Conservation (phyloP, 2,797 vertebrate genomes). For the Urocyon cinereoargenteus region DNA sequence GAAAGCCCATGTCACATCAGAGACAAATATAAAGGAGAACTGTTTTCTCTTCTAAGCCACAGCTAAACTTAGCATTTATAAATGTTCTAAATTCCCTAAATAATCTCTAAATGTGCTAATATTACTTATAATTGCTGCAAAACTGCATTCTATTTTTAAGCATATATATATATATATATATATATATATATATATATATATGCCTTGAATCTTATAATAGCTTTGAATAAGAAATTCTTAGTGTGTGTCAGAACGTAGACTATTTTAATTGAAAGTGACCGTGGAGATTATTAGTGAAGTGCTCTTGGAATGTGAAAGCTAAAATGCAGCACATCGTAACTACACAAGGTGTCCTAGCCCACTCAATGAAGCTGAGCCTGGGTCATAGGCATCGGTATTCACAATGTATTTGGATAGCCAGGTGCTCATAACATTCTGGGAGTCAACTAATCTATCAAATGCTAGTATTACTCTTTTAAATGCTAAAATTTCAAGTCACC, state of each 20-base stretch:
- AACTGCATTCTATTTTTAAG: background rate
- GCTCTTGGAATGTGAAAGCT: background rate
- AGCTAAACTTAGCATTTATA: background rate
- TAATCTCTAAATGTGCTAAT: background rate
- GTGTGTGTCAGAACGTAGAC: background rate
- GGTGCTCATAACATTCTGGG: background rate
- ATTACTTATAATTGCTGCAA: background rate
- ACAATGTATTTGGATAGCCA: background rate
- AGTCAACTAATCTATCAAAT: background rate
- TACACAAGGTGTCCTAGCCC: background rate
- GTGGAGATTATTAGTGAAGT: constrained; percentile 4
- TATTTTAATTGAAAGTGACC: background rate
- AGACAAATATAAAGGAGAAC: background rate
- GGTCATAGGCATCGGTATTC: background rate
- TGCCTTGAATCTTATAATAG: background rate
- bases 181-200: background rate
- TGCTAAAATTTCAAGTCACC: background rate
- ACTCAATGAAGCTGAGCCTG: background rate
- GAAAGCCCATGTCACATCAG: background rate
- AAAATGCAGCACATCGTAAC: background rate
- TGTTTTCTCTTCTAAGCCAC: background rate
- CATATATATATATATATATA: background rate
- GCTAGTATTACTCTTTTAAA: constrained; percentile 19
- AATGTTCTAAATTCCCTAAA: background rate
- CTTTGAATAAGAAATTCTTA: background rate